Evolutionary conservation across 2,888 invertebrate species (phyloP), one percentile per base, ranked within the genome.

Genomic region (Oscheius sp.): DNA sequence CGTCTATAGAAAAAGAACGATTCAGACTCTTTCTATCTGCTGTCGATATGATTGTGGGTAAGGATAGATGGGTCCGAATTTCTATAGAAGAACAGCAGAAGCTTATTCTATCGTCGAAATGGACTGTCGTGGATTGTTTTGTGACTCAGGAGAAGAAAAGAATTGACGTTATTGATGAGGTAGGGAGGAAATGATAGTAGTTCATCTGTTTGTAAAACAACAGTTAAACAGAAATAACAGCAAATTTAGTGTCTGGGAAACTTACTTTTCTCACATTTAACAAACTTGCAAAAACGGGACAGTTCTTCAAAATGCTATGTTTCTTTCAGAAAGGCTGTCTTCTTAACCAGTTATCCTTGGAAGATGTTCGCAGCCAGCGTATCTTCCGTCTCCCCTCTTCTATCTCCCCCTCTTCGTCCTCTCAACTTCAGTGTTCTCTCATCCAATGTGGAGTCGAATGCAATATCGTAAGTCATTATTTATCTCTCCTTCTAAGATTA

Each of bases 401-500:
- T n/a, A n/a, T n/a, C n/a, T 26, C 26, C 22, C n/a, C 32, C 33
- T 22, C 20, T 17, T 9, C 33, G 4, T 62, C 45, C 8, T n/a
- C 47, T 8, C 49, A 38, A 20, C 36, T 63, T 22, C 63, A 63
- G 50, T 63, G 63, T 32, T 63, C 63, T 22, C 20, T 63, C 20
- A 38, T 63, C 26, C 30, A 32, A 17, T 63, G 63, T 22, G 63
- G 63, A 20, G 14, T 30, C 22, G 63, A 63, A 20, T 63, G 63
- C 24, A 9, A 22, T 9, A n/a, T 30, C 33, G 63, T 63, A 63
- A 14, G 36, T 33, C n/a, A n/a, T n/a, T n/a, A n/a, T n/a, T n/a
- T n/a, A n/a, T n/a, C n/a, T n/a, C n/a, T n/a, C n/a, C n/a, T n/a
- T n/a, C n/a, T n/a, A n/a, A n/a, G n/a, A n/a, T n/a, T n/a, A n/a